phyloP scores from a whole-genome alignment of 2,797 vertebrate genomes.

The Spinibarbus caldwelli region DNA sequence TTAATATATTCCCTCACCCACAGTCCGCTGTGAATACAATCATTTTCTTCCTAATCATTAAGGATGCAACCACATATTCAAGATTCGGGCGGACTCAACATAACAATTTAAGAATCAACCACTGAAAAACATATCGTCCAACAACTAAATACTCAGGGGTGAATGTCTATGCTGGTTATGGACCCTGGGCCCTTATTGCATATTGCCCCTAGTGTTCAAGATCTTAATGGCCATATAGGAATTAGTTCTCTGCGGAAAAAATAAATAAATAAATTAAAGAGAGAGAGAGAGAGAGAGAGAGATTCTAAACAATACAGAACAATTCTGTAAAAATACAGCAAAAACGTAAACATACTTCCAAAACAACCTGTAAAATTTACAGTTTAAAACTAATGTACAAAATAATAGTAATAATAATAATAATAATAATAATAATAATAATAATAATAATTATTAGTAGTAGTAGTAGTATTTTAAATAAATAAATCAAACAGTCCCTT shows the following conservation, averaged over 20 bases:
- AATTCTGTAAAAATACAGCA: not conserved
- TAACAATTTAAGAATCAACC: not conserved
- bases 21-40: constrained; percentile 2
- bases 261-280: no score
- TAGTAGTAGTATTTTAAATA: no score
- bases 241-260: not conserved
- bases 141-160: not conserved
- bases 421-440: no score
- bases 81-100: not conserved
- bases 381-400: not conserved
- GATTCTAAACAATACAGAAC: not conserved
- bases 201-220: constrained; percentile 1
- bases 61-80: not conserved
- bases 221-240: not conserved
- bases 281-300: no score
- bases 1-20: not conserved
- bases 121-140: not conserved
- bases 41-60: not conserved
- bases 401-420: not conserved
- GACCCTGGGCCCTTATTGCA: not conserved
- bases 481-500: no score
- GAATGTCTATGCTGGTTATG: not conserved
- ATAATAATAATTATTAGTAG: no score
- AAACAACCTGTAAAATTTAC: not conserved
- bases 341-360: not conserved